Evolutionary conservation across 2,797 vertebrate species (phyloP), one percentile per base, ranked within the genome.

Genomic region (Lacerta agilis): DNA sequence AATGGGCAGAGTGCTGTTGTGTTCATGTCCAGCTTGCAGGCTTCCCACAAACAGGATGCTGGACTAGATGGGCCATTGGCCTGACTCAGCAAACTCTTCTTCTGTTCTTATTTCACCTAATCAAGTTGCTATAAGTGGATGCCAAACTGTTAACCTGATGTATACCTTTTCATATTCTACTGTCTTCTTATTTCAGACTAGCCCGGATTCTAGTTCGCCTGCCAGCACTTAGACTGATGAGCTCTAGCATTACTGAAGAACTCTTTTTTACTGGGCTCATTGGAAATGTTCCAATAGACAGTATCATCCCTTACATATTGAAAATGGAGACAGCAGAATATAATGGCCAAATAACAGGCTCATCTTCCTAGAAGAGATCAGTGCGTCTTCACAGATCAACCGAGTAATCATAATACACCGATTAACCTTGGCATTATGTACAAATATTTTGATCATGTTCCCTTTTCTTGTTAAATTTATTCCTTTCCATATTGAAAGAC

Each of bases 291-390:
- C 98, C 98, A 3, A 99, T 99, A 89, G 99, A 99, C 97, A 99
- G 99, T 96, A 99, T 99, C 95, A 99, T 99, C 96, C 99, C 99
- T 38, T 99, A 99, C 96, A 99, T 99, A 95, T 98, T 99, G 89
- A 99, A 99, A 97, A 99, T 99, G 99, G 99, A 99, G 96, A 99
- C 98, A 0, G 98, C 99, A 9, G 99, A 99, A 92, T 99, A 99
- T 90, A 99, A 99, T 83, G 98, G 98, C 95, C 99, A 99, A 95
- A 98, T 99, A 95, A 98, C 97, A 0, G 98, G 98, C 90, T 95
- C 97, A 0, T 95, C 97, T 75, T 97, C 97, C 0, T 99, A 98
- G 97, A 94, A 72, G 69, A 61, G 78, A 86, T 58, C 66, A 88
- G 0, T 2, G 1, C 71, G 9, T 7, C 91, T 80, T 85, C 3